Base-by-base conservation (phyloP, 2,797 vertebrate species). In the Champsocephalus esox region DNA sequence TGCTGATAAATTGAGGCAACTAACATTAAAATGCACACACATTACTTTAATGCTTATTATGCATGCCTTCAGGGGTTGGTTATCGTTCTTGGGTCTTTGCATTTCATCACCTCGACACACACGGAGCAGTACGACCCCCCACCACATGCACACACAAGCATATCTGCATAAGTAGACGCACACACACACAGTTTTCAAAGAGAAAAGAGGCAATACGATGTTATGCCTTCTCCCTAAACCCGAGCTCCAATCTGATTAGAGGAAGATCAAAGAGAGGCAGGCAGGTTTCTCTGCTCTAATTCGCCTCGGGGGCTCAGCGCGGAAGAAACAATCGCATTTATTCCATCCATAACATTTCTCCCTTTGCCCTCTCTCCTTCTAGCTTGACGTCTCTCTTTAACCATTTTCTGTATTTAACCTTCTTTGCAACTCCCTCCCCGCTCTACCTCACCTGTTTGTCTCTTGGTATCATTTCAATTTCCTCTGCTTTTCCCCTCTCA, bases 211-310 rank as follows among this genome's bases (percentile, higher is more conserved):
- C 51, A 71, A 46, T 51, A 66, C 61, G 70, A 19, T 68, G 63
- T 70, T 76, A 5, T 32, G 70, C 46, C 41, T 73, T 75, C 48
- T 69, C 75, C 61, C 65, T 70, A 79, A 87, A 84, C 77, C 51
- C 44, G 74, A 81, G 70, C 76, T 85, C 66, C 63, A 74, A 57
- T 81, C 66, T 83, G 76, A 88, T 86, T 82, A 71, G 56, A 75
- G 32, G 61, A 48, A 69, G 80, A 88, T 88, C 79, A 88, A 83
- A 90, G 72, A 19, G 63, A 67, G 48, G 59, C 75, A 73, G 51
- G 58, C 61, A 65, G 66, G 60, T 81, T 80, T 78, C 59, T 62
- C 28, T 76, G 79, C 76, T 83, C 58, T 79, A 75, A 85, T 82
- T 79, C 34, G 43, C 77, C 41, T 28, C 46, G 48, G 62, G 75